Evolutionary conservation across 2,797 vertebrate genomes (phyloP).

Genomic region (Rhinophrynus dorsalis): DNA sequence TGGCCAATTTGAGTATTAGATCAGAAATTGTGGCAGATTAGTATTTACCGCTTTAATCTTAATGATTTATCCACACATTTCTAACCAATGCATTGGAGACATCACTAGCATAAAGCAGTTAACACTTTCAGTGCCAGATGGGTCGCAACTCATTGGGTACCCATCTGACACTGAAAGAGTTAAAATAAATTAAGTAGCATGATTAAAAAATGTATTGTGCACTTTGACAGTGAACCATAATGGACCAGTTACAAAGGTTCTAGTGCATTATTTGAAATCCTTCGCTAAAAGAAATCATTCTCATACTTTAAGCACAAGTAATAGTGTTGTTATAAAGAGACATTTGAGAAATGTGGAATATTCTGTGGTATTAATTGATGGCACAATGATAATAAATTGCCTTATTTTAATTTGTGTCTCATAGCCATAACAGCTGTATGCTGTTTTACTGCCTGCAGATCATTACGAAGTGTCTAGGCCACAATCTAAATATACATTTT

Average conservation of each 20-base stretch:
- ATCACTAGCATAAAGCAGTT: too few relatives aligned
- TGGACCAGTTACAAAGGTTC: background rate
- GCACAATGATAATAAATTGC: background rate
- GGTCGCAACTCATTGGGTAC: too few relatives aligned
- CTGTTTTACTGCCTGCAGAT: constrained; percentile 3
- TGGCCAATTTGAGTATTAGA: too few relatives aligned
- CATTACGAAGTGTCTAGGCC: constrained; percentile 31
- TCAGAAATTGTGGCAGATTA: too few relatives aligned
- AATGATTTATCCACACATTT: too few relatives aligned
- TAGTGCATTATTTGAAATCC: background rate
- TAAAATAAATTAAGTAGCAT: too few relatives aligned
- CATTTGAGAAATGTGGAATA: background rate
- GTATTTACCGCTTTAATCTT: too few relatives aligned
- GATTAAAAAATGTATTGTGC: too few relatives aligned
- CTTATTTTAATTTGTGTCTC: background rate
- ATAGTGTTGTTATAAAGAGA: background rate
- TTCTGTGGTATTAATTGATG: constrained; percentile 10
- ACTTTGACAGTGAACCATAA: background rate
- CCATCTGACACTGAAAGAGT: too few relatives aligned
- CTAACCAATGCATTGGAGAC: too few relatives aligned
- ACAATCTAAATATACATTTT: constrained; percentile 35
- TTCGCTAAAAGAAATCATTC: background rate
- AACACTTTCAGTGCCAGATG: too few relatives aligned
- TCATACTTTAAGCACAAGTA: background rate
- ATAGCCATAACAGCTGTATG: constrained; percentile 3